Evolutionary conservation across 1,140 invertebrate species (phyloP), one percentile per base, ranked within the genome.

Genomic region (Drosophila fuyamai): DNA sequence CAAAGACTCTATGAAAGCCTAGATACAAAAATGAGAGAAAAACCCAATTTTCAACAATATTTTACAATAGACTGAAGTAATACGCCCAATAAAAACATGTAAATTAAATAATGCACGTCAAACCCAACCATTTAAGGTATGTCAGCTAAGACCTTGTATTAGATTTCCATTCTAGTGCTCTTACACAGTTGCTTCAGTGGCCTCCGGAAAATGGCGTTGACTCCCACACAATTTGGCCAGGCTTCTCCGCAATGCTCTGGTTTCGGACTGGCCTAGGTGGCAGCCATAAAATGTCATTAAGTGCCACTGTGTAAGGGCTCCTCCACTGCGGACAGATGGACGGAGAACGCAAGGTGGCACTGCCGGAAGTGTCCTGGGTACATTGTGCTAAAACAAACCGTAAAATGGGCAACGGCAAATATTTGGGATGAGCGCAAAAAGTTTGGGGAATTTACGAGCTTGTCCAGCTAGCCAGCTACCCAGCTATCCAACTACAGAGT

Each of bases 281-380:
- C 74, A 53, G 40, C 65, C 75, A 77, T 78, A 78, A 78, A 77
- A 70, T 47, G 56, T 71, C 74, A 77, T 77, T 77, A 77, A 71
- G 65, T 62, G 75, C 43, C 63, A 43, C 50, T 48, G 54, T 58
- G 58, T 55, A 5, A 13, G 51, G 40, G 18, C 43, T 40, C 18
- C 65, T 18, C 16, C 13, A 10, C 12, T 16, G 27, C 9, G 23
- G 41, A 35, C 13, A 44, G 4, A 10, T 9, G 32, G 16, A 36
- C 8, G 47, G 4, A 16, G 40, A 13, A 8, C 10, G 29, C n/a
- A 13, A 18, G 43, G 7, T n/a, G 43, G 41, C 29, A 41, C 14
- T 2, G 27, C 4, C 23, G 53, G 36, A 10, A 18, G 55, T 62
- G 55, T 62, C 27, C 54, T 14, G 13, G 60, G 16, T 38, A 71